Conservation (phyloP, 2,797 vertebrate genomes). For the Neopelma chrysocephalum region DNA sequence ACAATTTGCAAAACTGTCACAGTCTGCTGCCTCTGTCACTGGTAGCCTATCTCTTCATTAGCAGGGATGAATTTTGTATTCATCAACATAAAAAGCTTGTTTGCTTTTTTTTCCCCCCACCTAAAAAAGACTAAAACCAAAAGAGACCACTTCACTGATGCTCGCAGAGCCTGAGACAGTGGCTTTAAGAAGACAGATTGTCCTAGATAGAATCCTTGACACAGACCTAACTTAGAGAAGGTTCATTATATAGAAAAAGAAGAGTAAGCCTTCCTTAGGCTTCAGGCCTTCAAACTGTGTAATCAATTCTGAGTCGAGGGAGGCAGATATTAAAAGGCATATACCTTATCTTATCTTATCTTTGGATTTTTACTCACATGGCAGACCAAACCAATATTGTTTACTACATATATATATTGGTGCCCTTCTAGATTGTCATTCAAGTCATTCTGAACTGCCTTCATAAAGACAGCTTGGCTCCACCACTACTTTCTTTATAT, state of each 20-base stretch:
- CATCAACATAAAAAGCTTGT: neutral
- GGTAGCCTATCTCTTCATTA: neutral
- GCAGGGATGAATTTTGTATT: neutral
- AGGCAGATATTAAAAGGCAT: neutral
- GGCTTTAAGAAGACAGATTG: neutral
- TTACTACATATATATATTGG: neutral
- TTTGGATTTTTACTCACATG: neutral
- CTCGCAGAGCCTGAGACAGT: neutral
- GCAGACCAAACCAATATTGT: neutral
- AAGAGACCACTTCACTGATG: neutral
- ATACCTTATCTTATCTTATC: neutral
- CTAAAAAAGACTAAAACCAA: neutral
- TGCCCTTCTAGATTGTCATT: neutral
- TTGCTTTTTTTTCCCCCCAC: accelerated
- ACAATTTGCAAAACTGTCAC: neutral
- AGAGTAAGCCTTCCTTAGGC: neutral
- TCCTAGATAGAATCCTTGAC: neutral
- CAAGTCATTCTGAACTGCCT: neutral
- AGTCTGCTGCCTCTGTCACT: neutral
- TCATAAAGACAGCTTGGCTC: neutral
- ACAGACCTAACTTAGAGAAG: neutral
- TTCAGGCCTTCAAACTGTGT: neutral
- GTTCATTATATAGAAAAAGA: neutral
- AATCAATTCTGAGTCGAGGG: neutral
- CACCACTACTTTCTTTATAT: neutral